Base-by-base conservation (phyloP, 2,888 invertebrate species). In the Brachypterus glaber region DNA sequence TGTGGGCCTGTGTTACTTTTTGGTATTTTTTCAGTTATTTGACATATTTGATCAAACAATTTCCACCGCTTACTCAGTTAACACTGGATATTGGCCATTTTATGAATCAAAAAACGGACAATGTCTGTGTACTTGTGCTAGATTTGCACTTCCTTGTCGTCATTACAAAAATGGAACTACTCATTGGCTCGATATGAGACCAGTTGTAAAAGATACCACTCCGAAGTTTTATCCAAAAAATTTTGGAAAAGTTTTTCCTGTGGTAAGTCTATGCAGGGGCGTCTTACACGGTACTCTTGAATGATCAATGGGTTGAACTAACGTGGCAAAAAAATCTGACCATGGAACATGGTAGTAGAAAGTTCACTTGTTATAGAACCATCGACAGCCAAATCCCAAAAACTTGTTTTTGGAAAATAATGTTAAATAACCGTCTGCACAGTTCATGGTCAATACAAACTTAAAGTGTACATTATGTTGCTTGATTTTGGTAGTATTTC, bases 31-130 rank as follows among this genome's bases (percentile, higher is more conserved):
- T 5, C 5, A 27, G 27, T 5, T 27, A 11, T 27, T 27, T 11
- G 27, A 27, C 12, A 11, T 27, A 5, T 27, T 27, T 13, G 12
- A 27, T 11, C 27, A 27, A 11, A 9, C 12, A 5, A 27, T 27
- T 4, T 11, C 27, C 11, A 27, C 27, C 8, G 27, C 8, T 9
- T 27, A 11, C 27, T 5, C 12, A 5, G 5, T 27, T 5, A 11
- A 27, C 27, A 27, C 27, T 4, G 27, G 27, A 27, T 27, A 27
- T 11, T 27, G 27, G 27, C 4, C 8, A 4, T 27, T 27, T 11
- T 27, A 9, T 11, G 12, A 11, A 5, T 11, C 27, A 5, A 9
- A 5, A 9, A 11, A 11, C 11, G 12, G 27, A 27, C 27, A 27
- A 27, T 27, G 27, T 11, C 12, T 27, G 27, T 27, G 27, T 11